These are phyloP conservation scores for Scelioninae gen. 1 DNA, from an alignment of 2,888 invertebrate species.

Conservation along the genomic window DNA sequence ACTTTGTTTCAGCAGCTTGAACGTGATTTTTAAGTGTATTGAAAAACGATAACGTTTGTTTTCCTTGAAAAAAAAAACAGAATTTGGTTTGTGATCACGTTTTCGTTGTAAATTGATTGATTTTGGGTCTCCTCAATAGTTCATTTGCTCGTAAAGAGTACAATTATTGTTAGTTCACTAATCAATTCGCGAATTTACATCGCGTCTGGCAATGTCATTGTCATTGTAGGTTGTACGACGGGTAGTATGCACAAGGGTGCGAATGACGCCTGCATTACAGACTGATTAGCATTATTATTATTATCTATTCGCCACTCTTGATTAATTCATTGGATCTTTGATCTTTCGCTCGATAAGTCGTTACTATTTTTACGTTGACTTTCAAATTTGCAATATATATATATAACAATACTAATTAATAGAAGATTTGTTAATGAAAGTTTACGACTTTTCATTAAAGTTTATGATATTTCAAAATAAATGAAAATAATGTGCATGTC, in stretches of 20 bases:
- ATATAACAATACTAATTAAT: no score
- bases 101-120: not conserved
- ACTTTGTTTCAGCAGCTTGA: no score
- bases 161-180: slow-evolving; percentile 43
- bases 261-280: slow-evolving; percentile 40
- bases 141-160: slow-evolving; percentile 35
- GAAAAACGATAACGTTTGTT: no score
- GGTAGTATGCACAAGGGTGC: slow-evolving; percentile 21
- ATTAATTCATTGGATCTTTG: slow-evolving; percentile 53
- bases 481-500: no score
- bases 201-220: slow-evolving; percentile 44
- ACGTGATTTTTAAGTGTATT: no score
- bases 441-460: no score
- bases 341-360: slow-evolving; percentile 25
- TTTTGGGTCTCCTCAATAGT: slow-evolving; percentile 17
- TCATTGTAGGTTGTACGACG: slow-evolving; percentile 20
- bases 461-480: no score
- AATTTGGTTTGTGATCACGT: not conserved
- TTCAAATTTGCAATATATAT: slow-evolving; percentile 4
- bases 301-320: slow-evolving; percentile 15
- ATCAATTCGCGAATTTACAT: slow-evolving; percentile 35
- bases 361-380: not conserved
- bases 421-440: no score
- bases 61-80: no score
- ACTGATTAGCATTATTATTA: slow-evolving; percentile 58